Evolutionary conservation across 2,797 vertebrate species (phyloP).

Genomic region (Lateolabrax maculatus): DNA sequence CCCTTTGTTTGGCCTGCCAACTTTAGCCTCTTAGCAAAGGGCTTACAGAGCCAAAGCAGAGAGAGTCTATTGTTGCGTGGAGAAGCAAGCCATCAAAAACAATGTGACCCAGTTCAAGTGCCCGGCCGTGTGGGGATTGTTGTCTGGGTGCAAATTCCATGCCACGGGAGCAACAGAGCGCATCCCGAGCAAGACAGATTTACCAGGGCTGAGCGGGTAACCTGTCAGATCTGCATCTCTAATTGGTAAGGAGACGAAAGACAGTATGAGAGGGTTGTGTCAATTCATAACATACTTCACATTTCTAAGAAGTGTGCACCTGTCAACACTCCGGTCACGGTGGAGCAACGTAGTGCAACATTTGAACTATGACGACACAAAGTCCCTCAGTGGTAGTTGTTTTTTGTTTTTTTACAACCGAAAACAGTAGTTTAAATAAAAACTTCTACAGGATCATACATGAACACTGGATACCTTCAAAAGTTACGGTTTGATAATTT

Average conservation of each 20-base stretch:
- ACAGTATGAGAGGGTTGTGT: neutral
- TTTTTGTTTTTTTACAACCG: neutral
- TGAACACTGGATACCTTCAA: neutral
- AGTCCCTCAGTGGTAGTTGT: neutral
- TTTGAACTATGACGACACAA: neutral
- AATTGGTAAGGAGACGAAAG: constrained; percentile 62
- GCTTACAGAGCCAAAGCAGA: constrained; percentile 70
- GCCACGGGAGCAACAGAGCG: constrained; percentile 58
- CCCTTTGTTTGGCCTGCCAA: constrained; percentile 73
- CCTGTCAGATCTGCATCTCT: constrained; percentile 62
- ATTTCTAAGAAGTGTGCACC: constrained; percentile 17
- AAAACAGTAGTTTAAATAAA: neutral
- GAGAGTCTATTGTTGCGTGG: constrained; percentile 71
- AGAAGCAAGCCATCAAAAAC: constrained; percentile 67
- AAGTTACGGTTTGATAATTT: no score
- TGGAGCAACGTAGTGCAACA: neutral
- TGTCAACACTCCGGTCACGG: constrained; percentile 24
- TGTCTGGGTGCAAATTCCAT: constrained; percentile 60
- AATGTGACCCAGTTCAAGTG: constrained; percentile 69
- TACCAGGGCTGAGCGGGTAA: constrained; percentile 51
- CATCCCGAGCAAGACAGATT: constrained; percentile 53
- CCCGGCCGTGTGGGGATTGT: constrained; percentile 34
- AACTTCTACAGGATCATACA: neutral
- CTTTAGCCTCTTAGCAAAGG: constrained; percentile 74
- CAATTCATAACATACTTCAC: constrained; percentile 19